Conservation (phyloP, 2,113 vertebrate genomes). For the Cephalopholis sonnerati region DNA sequence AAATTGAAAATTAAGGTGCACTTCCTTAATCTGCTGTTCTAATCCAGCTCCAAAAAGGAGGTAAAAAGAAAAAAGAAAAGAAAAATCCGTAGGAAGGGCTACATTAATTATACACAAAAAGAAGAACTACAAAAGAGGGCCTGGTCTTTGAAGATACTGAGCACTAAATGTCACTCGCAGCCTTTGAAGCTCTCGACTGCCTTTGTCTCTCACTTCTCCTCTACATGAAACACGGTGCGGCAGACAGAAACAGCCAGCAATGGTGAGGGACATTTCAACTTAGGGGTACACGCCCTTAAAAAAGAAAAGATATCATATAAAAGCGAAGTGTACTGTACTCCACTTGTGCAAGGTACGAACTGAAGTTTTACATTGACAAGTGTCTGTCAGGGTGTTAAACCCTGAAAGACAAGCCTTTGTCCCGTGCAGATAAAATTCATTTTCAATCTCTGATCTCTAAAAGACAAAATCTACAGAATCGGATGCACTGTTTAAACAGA, state of each 20-base stretch:
- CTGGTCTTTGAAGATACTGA: slow-evolving; percentile 87
- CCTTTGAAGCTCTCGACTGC: slow-evolving; percentile 75
- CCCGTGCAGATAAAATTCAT: background rate
- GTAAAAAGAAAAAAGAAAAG: slow-evolving; percentile 2
- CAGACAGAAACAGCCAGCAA: slow-evolving; percentile 27
- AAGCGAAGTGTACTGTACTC: background rate
- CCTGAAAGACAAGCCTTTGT: background rate
- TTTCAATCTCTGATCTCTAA: background rate
- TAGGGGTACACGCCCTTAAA: slow-evolving; percentile 11
- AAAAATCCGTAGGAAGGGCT: slow-evolving; percentile 54
- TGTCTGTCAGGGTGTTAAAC: background rate
- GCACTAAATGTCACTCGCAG: slow-evolving; percentile 78
- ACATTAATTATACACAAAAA: slow-evolving; percentile 86
- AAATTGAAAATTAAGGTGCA: slow-evolving; percentile 73
- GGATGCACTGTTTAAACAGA: background rate
- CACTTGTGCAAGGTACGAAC: background rate
- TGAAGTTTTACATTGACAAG: background rate
- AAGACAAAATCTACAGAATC: slow-evolving; percentile 11
- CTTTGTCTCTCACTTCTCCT: slow-evolving; percentile 71
- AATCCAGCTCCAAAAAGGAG: slow-evolving; percentile 62
- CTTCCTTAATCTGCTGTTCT: slow-evolving; percentile 70
- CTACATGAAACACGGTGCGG: slow-evolving; percentile 63
- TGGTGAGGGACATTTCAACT: slow-evolving; percentile 60
- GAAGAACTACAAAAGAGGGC: slow-evolving; percentile 85
- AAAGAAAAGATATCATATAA: background rate